Conservation (phyloP, 2,888 invertebrate genomes). For the Epinotia brunnichana region DNA sequence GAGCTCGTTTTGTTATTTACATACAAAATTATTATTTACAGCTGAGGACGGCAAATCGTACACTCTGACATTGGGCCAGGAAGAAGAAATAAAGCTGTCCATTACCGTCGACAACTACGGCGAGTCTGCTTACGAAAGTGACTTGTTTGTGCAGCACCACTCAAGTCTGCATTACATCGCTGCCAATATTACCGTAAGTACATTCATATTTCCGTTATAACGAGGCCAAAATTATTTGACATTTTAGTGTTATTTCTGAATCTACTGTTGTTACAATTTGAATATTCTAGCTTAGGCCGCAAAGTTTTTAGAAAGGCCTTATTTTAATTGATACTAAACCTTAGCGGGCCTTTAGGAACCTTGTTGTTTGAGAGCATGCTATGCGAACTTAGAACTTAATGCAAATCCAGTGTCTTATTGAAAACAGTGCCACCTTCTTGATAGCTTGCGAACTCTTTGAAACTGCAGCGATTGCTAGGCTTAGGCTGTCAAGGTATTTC, state of each 20-base stretch:
- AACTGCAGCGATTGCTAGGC: no score
- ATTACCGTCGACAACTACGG: conserved; percentile 90
- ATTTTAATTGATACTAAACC: no score
- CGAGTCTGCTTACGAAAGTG: conserved; percentile 95
- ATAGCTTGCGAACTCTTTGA: no score
- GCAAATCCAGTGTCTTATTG: no score
- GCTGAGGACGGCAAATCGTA: conserved; percentile 75
- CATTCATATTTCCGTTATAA: neutral
- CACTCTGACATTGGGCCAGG: conserved; percentile 87
- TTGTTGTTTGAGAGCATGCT: no score
- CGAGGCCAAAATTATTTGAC: neutral
- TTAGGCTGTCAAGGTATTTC: no score
- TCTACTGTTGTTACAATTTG: neutral
- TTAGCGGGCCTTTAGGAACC: no score
- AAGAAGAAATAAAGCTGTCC: conserved; percentile 89
- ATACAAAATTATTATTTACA: conserved; percentile 47
- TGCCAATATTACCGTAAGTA: conserved; percentile 85
- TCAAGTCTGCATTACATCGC: conserved; percentile 91
- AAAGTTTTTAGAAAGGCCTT: neutral
- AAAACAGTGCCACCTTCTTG: no score
- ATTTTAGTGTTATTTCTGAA: neutral
- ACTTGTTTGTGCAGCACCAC: conserved; percentile 91
- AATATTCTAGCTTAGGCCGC: neutral
- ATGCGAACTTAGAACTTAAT: no score
- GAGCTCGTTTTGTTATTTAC: no score